These are phyloP conservation scores for Littorina saxatilis DNA, from an alignment of 1,140 invertebrate species.

Conservation along the genomic window DNA sequence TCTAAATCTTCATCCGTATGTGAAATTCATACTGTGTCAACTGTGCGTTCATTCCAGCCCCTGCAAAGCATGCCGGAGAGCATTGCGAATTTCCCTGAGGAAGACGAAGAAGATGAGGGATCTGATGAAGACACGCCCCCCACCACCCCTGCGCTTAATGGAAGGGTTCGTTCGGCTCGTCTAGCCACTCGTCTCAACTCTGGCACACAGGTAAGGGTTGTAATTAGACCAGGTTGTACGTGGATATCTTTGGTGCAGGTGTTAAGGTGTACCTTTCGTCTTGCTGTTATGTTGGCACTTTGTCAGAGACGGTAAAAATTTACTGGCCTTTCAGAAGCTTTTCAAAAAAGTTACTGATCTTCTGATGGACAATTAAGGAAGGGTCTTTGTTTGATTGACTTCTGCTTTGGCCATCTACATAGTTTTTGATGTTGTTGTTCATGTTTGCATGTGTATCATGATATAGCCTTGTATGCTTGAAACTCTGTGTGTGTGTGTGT, in stretches of 20 bases:
- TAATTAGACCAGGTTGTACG: too few species aligned
- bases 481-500: neutral
- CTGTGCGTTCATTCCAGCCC: slow-evolving; percentile 52
- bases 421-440: neutral
- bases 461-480: neutral
- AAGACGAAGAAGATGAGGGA: slow-evolving; percentile 57
- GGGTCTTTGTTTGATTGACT: too few species aligned
- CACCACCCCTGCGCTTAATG: neutral
- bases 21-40: too few species aligned
- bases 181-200: neutral
- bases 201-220: neutral
- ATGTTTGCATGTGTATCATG: neutral
- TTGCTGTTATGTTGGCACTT: too few species aligned
- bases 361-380: too few species aligned
- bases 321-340: too few species aligned
- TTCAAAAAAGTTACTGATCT: too few species aligned
- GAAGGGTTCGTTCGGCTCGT: neutral
- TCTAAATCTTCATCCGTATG: too few species aligned
- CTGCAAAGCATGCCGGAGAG: slow-evolving; percentile 68
- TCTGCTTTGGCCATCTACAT: too few species aligned
- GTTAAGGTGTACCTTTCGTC: too few species aligned
- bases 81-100: slow-evolving; percentile 48
- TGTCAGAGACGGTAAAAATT: too few species aligned
- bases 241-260: too few species aligned
- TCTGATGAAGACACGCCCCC: slow-evolving; percentile 54